Evolutionary conservation across 2,797 vertebrate genomes (phyloP), one percentile per base, ranked within the genome.

Genomic region (Spinus olivaceus): DNA sequence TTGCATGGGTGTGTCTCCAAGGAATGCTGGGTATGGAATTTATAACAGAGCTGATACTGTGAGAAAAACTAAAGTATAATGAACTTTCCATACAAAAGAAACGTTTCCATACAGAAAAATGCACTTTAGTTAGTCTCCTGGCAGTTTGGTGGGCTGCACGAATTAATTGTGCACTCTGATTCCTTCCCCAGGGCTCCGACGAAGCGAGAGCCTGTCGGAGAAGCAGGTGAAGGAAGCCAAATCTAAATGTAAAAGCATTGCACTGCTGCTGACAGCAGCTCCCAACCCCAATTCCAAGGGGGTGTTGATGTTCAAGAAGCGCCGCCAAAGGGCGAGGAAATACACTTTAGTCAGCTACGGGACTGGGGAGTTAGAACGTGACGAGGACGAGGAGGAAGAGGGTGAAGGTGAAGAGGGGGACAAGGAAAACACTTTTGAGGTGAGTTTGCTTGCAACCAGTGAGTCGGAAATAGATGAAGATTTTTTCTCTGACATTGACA

Each of bases 201-300:
- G 99, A 90, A 99, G 98, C 17, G 99, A 99, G 96, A 99, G 99
- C 95, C 97, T 98, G 67, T 99, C 99, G 0, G 99, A 99, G 96
- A 99, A 99, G 97, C 99, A 99, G 96, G 98, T 99, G 96, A 99
- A 99, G 95, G 99, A 99, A 97, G 99, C 99, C 77, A 99, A 99
- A 96, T 99, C 99, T 98, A 99, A 99, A 99, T 99, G 99, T 98
- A 99, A 99, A 97, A 99, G 99, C 79, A 99, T 99, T 92, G 99
- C 99, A 69, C 98, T 99, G 33, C 98, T 99, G 88, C 98, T 99
- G 65, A 99, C 99, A 5, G 98, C 98, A 81, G 98, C 99, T 54
- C 98, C 98, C 94, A 99, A 99, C 95, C 99, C 99, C 97, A 99
- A 98, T 95, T 99, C 99, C 98, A 99, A 99, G 95, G 99, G 99